Conservation (phyloP, 2,113 vertebrate genomes). For the Acanthochromis polyacanthus region DNA sequence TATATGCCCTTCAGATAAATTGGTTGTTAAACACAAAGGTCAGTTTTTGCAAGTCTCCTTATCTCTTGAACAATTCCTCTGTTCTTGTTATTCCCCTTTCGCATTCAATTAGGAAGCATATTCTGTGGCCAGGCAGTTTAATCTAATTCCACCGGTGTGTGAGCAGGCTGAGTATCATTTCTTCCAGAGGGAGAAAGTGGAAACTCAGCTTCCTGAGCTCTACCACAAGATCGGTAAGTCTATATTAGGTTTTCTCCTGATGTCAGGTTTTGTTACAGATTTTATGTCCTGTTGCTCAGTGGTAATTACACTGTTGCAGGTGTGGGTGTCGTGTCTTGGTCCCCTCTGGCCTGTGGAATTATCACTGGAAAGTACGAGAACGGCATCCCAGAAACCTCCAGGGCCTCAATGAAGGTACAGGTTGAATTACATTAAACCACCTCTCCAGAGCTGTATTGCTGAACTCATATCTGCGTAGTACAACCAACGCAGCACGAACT, state of each 20-base stretch:
- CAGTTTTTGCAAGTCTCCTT: slow-evolving; percentile 11
- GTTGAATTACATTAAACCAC: not conserved
- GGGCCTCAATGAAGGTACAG: slow-evolving; percentile 95
- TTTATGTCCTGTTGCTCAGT: slow-evolving; percentile 3
- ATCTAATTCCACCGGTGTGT: slow-evolving; percentile 96
- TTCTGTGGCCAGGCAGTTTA: slow-evolving; percentile 97
- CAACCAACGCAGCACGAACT: not conserved
- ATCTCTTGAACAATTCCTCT: slow-evolving; percentile 10
- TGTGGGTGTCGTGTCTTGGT: slow-evolving; percentile 98
- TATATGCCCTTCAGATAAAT: not conserved
- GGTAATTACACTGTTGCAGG: slow-evolving; percentile 78
- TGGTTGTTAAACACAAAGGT: slow-evolving; percentile 12
- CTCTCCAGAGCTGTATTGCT: not conserved
- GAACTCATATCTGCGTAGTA: not conserved
- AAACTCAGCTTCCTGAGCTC: slow-evolving; percentile 95
- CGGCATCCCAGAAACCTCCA: slow-evolving; percentile 93
- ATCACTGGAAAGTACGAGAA: slow-evolving; percentile 98
- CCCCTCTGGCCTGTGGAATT: slow-evolving; percentile 96
- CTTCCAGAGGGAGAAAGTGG: slow-evolving; percentile 98
- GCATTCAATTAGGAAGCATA: slow-evolving; percentile 91
- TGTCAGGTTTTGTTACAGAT: not conserved
- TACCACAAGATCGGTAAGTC: slow-evolving; percentile 96
- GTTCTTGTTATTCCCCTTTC: slow-evolving; percentile 17
- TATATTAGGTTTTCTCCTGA: not conserved
- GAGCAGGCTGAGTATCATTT: slow-evolving; percentile 98